These are phyloP conservation scores for Tipula vernalis DNA, from an alignment of 2,888 invertebrate species.

Conservation along the genomic window DNA sequence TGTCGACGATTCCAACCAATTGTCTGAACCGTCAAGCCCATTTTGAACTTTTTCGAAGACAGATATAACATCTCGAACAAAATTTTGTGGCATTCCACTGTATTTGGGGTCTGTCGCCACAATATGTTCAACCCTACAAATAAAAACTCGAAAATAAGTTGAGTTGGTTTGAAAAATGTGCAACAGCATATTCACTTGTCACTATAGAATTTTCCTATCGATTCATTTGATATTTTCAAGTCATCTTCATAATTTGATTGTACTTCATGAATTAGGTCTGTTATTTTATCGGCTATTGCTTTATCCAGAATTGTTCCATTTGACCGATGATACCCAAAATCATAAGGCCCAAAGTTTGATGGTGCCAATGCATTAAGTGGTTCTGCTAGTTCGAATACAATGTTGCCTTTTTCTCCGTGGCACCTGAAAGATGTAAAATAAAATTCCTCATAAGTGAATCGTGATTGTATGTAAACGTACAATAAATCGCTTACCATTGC, in stretches of 20 bases:
- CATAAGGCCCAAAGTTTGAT: slow-evolving; percentile 13
- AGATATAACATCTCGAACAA: slow-evolving; percentile 42
- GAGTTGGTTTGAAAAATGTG: not conserved
- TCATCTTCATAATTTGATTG: slow-evolving; percentile 29
- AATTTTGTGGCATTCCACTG: slow-evolving; percentile 23
- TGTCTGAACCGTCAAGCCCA: slow-evolving; percentile 44
- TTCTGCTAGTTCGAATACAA: not conserved
- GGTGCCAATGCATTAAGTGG: not conserved
- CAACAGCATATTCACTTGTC: slow-evolving; percentile 20
- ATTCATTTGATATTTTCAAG: slow-evolving; percentile 26
- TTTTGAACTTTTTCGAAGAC: slow-evolving; percentile 42
- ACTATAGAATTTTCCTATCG: slow-evolving; percentile 28
- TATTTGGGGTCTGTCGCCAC: slow-evolving; percentile 19
- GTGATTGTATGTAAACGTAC: not conserved
- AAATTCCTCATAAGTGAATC: not conserved
- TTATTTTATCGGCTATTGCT: slow-evolving; percentile 26
- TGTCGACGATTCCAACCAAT: slow-evolving; percentile 55
- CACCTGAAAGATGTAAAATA: not conserved
- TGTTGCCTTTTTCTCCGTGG: slow-evolving; percentile 6
- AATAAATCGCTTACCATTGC: slow-evolving; percentile 45
- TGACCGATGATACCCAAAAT: slow-evolving; percentile 29
- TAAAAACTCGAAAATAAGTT: not conserved
- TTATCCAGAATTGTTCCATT: slow-evolving; percentile 31
- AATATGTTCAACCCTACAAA: not conserved
- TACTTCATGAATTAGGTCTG: slow-evolving; percentile 23